Percentiles rank a stretch among this genome's conserved stretches.
phyloP scores from a whole-genome alignment of 23 tunicate genomes.

The Oikopleura dioica region DNA sequence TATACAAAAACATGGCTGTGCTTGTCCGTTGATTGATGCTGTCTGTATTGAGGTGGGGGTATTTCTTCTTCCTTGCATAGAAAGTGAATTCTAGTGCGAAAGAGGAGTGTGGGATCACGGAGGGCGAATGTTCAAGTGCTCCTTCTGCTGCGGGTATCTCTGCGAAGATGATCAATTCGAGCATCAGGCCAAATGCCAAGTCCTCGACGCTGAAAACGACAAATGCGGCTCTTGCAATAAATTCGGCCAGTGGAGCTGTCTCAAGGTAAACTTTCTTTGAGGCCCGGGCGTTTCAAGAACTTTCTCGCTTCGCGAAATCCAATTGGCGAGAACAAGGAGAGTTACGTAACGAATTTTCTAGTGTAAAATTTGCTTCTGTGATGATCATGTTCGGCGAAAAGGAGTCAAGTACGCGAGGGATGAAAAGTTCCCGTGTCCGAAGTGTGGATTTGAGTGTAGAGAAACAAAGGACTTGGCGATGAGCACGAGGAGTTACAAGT shows the following conservation, averaged over 20 bases:
- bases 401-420: slow-evolving; percentile 53
- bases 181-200: slow-evolving; percentile 82
- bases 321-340: no score
- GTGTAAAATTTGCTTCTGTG: slow-evolving; percentile 39
- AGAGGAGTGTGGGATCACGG: slow-evolving; percentile 83
- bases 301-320: no score
- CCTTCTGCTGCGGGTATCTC: slow-evolving; percentile 39
- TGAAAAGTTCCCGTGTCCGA: slow-evolving; percentile 69
- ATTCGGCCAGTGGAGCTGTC: slow-evolving; percentile 56
- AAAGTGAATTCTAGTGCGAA: no score
- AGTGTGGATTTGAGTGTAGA: slow-evolving; percentile 41
- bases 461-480: not conserved
- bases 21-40: slow-evolving; percentile 63
- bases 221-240: slow-evolving; percentile 62
- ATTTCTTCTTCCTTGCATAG: no score
- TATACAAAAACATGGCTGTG: slow-evolving; percentile 52
- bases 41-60: slow-evolving; percentile 41
- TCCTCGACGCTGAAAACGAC: slow-evolving; percentile 42
- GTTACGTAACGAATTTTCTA: no score
- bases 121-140: slow-evolving; percentile 64
- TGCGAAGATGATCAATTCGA: slow-evolving; percentile 97
- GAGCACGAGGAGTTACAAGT: not conserved
- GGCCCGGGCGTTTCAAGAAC: no score
- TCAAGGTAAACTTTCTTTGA: slow-evolving; percentile 50
- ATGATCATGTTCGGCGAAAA: slow-evolving; percentile 67